These are phyloP conservation scores for Xylota segnis DNA, from an alignment of 2,888 invertebrate genomes.

Conservation along the genomic window DNA sequence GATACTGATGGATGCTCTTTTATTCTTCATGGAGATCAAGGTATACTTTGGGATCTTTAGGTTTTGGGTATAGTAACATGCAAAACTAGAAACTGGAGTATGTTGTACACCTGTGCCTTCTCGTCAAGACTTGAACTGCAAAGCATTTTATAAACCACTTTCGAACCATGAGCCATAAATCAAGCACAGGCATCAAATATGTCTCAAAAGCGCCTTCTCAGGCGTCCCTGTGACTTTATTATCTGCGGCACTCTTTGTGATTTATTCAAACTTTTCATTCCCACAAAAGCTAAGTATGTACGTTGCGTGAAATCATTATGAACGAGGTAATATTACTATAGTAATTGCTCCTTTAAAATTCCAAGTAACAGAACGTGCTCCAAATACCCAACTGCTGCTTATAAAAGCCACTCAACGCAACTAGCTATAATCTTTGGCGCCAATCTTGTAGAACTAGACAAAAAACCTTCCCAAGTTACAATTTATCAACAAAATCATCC, in stretches of 20 bases:
- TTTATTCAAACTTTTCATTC: constrained; percentile 9
- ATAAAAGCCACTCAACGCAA: background rate
- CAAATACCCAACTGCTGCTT: constrained; percentile 32
- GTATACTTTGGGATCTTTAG: too few relatives aligned
- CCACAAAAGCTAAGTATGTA: background rate
- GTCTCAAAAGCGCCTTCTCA: too few relatives aligned
- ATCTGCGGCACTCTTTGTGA: constrained; percentile 24
- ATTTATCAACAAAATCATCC: constrained; percentile 56
- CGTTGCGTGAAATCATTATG: constrained; percentile 4
- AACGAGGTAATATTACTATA: constrained; percentile 24
- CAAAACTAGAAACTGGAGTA: too few relatives aligned
- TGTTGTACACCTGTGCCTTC: too few relatives aligned
- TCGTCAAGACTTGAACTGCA: too few relatives aligned
- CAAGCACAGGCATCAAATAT: too few relatives aligned
- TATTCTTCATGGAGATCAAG: too few relatives aligned
- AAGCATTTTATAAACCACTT: too few relatives aligned
- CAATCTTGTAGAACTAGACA: constrained; percentile 51
- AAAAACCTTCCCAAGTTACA: constrained; percentile 24
- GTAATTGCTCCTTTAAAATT: constrained; percentile 52
- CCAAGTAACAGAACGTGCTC: constrained; percentile 38
- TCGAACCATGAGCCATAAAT: too few relatives aligned
- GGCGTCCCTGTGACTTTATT: background rate
- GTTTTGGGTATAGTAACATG: too few relatives aligned
- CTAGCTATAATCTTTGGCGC: constrained; percentile 58
- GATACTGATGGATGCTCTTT: too few relatives aligned